phyloP scores from a whole-genome alignment of 2,113 vertebrate species.

The Progne subis region DNA sequence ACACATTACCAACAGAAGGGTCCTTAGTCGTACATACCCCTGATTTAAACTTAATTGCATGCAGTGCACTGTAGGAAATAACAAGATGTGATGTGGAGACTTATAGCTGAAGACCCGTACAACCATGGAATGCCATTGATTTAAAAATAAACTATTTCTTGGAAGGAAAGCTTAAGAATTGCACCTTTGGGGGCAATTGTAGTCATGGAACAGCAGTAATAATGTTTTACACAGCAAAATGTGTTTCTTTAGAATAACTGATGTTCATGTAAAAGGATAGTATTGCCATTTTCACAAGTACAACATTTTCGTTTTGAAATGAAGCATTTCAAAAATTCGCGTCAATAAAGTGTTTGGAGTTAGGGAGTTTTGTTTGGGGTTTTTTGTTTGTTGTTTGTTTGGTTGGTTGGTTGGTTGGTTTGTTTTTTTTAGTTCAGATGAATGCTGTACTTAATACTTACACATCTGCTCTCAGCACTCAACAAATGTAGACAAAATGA shows the following conservation, averaged over 20 bases:
- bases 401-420: too few relatives aligned
- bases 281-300: not conserved
- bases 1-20: not conserved
- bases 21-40: not conserved
- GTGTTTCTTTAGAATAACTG: not conserved
- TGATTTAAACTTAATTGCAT: conserved; percentile 61
- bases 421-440: not conserved
- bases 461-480: not conserved
- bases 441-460: not conserved
- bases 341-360: not conserved
- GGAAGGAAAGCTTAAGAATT: conserved; percentile 17
- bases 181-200: not conserved
- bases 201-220: not conserved
- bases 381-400: too few relatives aligned
- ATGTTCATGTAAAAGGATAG: not conserved
- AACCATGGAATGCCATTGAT: conserved; percentile 22
- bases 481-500: not conserved
- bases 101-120: conserved; percentile 2
- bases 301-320: not conserved
- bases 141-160: conserved; percentile 54
- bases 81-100: conserved; percentile 13
- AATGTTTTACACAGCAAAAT: not conserved
- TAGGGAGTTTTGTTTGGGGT: not conserved
- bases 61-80: not conserved
- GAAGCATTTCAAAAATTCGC: not conserved